Base-by-base conservation (phyloP, 2,797 vertebrate genomes). In the Hafferia zeledoni region DNA sequence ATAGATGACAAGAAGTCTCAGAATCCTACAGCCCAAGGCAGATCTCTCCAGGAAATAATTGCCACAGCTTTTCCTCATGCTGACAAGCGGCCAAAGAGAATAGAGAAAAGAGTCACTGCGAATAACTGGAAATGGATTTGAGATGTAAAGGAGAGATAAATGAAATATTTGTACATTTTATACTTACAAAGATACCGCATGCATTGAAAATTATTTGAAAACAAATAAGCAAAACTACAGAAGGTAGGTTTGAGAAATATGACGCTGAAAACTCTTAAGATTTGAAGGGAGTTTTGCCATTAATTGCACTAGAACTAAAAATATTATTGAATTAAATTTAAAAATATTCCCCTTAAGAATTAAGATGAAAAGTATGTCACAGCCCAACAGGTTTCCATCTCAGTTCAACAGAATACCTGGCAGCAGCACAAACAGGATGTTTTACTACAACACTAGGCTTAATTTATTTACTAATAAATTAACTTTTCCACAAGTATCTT, bases 21-120 rank as follows among this genome's bases (percentile, higher is more conserved):
- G 78, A 92, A 89, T 91, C 37, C 31, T 74, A 59, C 4, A 8
- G 82, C 60, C 68, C n/a, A 64, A 60, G 71, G 68, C 30, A 77
- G 41, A 60, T 85, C 57, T 87, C 68, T 57, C 41, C 41, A 74
- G 68, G 79, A 96, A 94, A 89, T 80, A 84, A 87, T 35, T 91
- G 59, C 18, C 67, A 84, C 44, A 76, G 31, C n/a, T 44, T 67
- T 84, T 89, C 43, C 17, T 67, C 44, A 44, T n/a, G 56, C 78
- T 89, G 82, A 74, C 71, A 82, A 80, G 35, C 1, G 0, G 47
- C 14, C 52, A 70, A 59, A 59, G 20, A 72, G 12, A 86, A 77
- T 10, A 61, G 10, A 53, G 47, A 68, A 78, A 64, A 64, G 9
- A 56, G 52, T 49, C 31, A 41, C n/a, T 52, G 17, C 64, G 52